Percentiles rank a stretch among this genome's conserved stretches.
Conservation (phyloP, 1,140 invertebrate genomes). For the Archegozetes longisetosus region DNA sequence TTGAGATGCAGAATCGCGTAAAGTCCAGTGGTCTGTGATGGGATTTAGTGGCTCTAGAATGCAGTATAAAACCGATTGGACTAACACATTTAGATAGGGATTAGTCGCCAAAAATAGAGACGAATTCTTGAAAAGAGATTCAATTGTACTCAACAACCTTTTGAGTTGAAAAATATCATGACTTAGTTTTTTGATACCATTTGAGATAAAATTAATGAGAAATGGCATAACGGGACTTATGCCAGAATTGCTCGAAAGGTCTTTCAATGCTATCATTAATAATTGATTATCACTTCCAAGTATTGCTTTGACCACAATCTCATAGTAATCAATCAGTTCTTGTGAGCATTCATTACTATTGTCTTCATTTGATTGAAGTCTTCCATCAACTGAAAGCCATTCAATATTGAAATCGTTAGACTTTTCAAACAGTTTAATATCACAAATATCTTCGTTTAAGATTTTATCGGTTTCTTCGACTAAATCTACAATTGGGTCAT, state of each 20-base stretch:
- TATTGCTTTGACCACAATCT: background rate
- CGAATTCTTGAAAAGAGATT: conserved; percentile 25
- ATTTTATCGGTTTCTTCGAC: background rate
- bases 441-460: background rate
- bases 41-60: conserved; percentile 27
- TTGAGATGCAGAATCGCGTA: conserved; percentile 29
- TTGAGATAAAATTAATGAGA: conserved; percentile 29
- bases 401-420: background rate
- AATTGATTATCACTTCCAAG: background rate
- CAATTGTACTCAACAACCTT: conserved; percentile 26
- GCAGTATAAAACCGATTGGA: conserved; percentile 29
- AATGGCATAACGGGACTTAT: conserved; percentile 28
- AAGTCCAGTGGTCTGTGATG: conserved; percentile 29
- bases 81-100: conserved; percentile 27
- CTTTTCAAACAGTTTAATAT: background rate
- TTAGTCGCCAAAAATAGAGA: conserved; percentile 26
- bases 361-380: background rate
- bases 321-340: background rate
- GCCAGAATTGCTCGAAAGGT: conserved; percentile 26
- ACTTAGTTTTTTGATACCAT: conserved; percentile 29
- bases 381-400: background rate
- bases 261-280: conserved; percentile 22
- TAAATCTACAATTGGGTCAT: background rate
- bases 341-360: background rate
- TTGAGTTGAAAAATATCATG: conserved; percentile 28